These are phyloP conservation scores for Lumbricus terrestris DNA, from an alignment of 2,888 invertebrate species.

Conservation along the genomic window DNA sequence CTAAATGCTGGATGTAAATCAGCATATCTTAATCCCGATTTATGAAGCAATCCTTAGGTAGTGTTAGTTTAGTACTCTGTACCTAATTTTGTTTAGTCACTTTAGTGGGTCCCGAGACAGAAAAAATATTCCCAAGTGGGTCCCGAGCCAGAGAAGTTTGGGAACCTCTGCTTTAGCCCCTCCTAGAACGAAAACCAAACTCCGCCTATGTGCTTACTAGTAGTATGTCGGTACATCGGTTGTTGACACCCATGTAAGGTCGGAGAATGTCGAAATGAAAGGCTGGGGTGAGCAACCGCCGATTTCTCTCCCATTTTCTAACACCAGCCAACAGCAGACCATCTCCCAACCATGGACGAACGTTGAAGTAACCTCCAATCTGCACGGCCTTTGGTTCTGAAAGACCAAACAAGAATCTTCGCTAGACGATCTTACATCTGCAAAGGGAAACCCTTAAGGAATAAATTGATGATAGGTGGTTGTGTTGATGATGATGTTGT, in stretches of 20 bases:
- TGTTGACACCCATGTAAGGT: slow-evolving; percentile 40
- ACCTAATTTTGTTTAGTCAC: too few relatives aligned
- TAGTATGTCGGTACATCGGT: slow-evolving; percentile 36
- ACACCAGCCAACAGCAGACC: slow-evolving; percentile 39
- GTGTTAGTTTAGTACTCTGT: too few relatives aligned
- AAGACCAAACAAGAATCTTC: background rate
- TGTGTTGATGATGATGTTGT: too few relatives aligned
- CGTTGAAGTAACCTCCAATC: background rate
- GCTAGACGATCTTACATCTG: background rate
- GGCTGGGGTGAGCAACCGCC: slow-evolving; percentile 41
- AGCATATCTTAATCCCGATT: too few relatives aligned
- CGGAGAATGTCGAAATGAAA: slow-evolving; percentile 43
- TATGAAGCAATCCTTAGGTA: too few relatives aligned
- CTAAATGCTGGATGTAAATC: too few relatives aligned
- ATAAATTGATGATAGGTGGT: background rate
- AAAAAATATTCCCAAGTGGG: too few relatives aligned
- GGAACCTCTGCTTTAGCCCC: too few relatives aligned
- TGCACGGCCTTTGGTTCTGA: background rate
- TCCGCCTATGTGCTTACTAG: too few relatives aligned
- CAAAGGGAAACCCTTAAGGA: background rate
- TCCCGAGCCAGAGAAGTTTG: too few relatives aligned
- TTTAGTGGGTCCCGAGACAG: too few relatives aligned
- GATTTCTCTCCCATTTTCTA: slow-evolving; percentile 39
- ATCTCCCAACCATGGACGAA: slow-evolving; percentile 37
- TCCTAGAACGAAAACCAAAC: too few relatives aligned